Percentiles rank a stretch among this genome's conserved stretches.
phyloP scores from a whole-genome alignment of 2,888 invertebrate genomes.

The Cistogaster globosa region DNA sequence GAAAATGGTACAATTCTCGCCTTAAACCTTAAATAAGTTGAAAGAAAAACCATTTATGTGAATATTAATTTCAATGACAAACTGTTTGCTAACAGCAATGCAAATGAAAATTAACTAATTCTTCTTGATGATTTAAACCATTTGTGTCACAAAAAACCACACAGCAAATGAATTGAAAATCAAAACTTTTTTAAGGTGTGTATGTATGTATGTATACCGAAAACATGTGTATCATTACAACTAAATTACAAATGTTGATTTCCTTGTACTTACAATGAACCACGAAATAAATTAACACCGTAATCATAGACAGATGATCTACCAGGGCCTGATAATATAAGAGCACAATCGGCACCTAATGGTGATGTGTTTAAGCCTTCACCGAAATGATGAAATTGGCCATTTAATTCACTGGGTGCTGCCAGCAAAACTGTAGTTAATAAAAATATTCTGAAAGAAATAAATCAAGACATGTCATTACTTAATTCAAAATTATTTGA shows the following conservation, averaged over 20 bases:
- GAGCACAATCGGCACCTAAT: constrained; percentile 88
- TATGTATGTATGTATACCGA: background rate
- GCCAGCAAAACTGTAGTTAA: constrained; percentile 72
- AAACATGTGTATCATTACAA: background rate
- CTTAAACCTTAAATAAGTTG: background rate
- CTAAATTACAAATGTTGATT: background rate
- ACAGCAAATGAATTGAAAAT: background rate
- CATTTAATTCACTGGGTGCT: constrained; percentile 69
- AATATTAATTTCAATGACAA: constrained; percentile 40
- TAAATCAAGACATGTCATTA: constrained; percentile 42
- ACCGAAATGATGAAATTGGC: constrained; percentile 80
- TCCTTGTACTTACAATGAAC: constrained; percentile 88
- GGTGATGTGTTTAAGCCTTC: constrained; percentile 78
- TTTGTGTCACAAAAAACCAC: background rate
- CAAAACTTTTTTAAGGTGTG: constrained; percentile 16
- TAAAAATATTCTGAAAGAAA: constrained; percentile 79
- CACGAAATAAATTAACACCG: constrained; percentile 91
- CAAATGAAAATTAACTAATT: constrained; percentile 27
- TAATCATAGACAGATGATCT: constrained; percentile 93
- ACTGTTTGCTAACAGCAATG: constrained; percentile 27
- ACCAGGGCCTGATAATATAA: constrained; percentile 90
- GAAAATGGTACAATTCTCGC: background rate
- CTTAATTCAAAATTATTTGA: background rate
- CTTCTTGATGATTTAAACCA: constrained; percentile 22
- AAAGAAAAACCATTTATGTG: constrained; percentile 4